Evolutionary conservation across 2,113 vertebrate genomes (phyloP), one percentile per base, ranked within the genome.

Genomic region (Lutjanus erythropterus): DNA sequence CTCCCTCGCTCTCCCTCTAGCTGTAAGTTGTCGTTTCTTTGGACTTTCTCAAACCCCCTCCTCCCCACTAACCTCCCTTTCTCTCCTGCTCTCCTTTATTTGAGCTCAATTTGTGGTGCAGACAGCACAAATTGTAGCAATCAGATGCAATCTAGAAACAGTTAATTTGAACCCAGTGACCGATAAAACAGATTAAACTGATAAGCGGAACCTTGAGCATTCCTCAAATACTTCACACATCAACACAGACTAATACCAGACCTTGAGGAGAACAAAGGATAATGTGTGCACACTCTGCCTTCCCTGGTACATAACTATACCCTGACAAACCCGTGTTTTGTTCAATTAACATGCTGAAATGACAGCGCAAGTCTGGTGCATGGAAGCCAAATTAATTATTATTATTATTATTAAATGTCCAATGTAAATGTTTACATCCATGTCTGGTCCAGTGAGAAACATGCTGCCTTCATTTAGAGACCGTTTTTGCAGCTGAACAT

Each of bases 111-210:
- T 88, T 74, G 78, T 18, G 64, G 81, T 66, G 75, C 68, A 83
- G 83, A 87, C 80, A 86, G 88, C 73, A 83, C 82, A 89, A 88
- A 93, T 86, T 88, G 84, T 37, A 72, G 84, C 78, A 89, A 92
- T 92, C 84, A 90, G 75, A 83, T 80, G 79, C 89, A 89, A 91
- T 91, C 80, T 79, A 73, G 69, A 75, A 89, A 81, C 80, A 83
- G 84, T 79, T 86, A 16, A 89, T 89, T 83, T 87, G 61, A 89
- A 89, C 85, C 77, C 86, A 67, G 42, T 61, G 84, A 85, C 84
- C 73, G 67, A 79, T 85, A 75, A 85, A 85, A 82, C 52, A 31
- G 79, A 91, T 88, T 85, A 58, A 74, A 75, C 55, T 47, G 86
- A 87, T 90, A 86, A 87, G 76, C 31, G 16, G 55, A 85, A 78